A percentile compares a stretch with the other conserved stretches of the same genome.
Conservation (phyloP, 2,888 invertebrate genomes). For the Epinotia demarniana region DNA sequence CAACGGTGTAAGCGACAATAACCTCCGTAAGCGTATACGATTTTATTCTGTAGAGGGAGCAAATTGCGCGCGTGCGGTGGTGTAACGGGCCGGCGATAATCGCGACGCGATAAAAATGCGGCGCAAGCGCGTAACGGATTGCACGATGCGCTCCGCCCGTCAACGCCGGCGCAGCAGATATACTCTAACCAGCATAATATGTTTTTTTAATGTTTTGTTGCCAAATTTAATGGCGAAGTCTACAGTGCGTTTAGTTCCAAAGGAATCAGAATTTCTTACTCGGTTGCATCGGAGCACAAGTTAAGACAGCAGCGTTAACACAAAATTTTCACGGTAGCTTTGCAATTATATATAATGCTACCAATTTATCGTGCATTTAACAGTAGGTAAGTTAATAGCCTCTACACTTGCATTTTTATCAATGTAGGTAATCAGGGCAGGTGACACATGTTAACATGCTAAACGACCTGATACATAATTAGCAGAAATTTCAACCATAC, state of each 20-base stretch:
- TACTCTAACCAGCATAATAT: not conserved
- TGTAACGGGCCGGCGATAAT: conserved; percentile 76
- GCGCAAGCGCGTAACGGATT: conserved; percentile 66
- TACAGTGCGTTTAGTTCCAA: not conserved
- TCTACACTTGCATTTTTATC: conserved; percentile 25
- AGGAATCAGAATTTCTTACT: not conserved
- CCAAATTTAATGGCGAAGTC: not conserved
- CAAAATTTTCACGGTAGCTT: not conserved
- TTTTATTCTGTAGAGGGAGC: conserved; percentile 51
- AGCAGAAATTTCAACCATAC: conserved; percentile 38
- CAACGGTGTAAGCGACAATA: not conserved
- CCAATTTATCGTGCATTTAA: not conserved
- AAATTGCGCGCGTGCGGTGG: conserved; percentile 69
- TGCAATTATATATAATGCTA: not conserved
- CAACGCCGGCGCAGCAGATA: conserved; percentile 57
- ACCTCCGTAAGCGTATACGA: conserved; percentile 1
- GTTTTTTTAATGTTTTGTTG: not conserved
- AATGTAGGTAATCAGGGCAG: conserved; percentile 36
- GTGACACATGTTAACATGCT: conserved; percentile 35
- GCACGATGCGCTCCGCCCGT: conserved; percentile 72
- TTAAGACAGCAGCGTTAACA: not conserved
- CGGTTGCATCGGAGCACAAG: not conserved
- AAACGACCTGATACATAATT: conserved; percentile 43
- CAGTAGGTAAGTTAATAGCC: conserved; percentile 3
- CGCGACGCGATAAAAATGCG: conserved; percentile 71